Base-by-base conservation (phyloP, 2,797 vertebrate genomes). In the Numenius phaeopus region DNA sequence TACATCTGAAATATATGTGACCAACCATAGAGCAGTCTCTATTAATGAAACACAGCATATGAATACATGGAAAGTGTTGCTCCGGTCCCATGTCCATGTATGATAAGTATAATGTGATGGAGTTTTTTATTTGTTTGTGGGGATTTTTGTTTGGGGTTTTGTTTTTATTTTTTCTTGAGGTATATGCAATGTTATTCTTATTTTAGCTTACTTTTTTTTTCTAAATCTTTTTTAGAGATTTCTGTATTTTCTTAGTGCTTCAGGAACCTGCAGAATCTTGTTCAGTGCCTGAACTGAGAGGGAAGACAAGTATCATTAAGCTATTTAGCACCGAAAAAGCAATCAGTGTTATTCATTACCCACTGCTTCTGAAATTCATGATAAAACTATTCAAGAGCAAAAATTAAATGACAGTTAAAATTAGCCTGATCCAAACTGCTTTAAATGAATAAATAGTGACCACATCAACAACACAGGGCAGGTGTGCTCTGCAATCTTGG, bases 391-490 rank as follows among this genome's bases (percentile, higher is more conserved):
- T 62, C 23, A 75, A 71, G 32, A 66, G 40, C 64, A 67, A 84
- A 73, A 79, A 62, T 39, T 30, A 78, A 58, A 62, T n/a, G 26
- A 83, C 17, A 87, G 32, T 46, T 44, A 88, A 88, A 91, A 29
- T 7, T 83, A 77, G 39, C 14, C 5, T 75, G 18, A 49, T 62
- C 21, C 42, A 82, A 79, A 62, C 17, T 55, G 8, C 8, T 83
- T 67, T 85, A 79, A 75, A 70, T 47, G 1, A 50, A 37, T 64
- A 76, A 92, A 80, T 39, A 75, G 47, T 46, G 65, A 87, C 10
- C 23, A 77, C 20, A 65, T 18, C 10, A 29, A 61, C 21, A 34
- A 10, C 21, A 70, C 7, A 32, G 10, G 22, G 16, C 3, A 73
- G 27, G 7, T 65, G 34, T 65, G 14, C 9, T 75, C 66, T 47